Evolutionary conservation across 1,140 invertebrate genomes (phyloP).

Genomic region (Papilio polytes): DNA sequence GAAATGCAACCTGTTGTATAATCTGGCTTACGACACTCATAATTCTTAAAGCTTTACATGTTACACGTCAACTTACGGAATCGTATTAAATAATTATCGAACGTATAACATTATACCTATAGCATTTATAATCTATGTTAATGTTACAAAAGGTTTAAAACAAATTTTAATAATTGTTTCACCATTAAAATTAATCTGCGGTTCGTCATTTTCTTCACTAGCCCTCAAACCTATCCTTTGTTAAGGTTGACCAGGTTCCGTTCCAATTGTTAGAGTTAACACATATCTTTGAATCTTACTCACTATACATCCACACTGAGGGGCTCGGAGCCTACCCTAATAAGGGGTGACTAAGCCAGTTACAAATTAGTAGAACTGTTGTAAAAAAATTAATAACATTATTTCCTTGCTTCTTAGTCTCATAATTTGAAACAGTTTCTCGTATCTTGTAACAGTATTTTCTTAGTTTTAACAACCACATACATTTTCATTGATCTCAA

Average conservation of each 20-base stretch:
- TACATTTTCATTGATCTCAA: slow-evolving; percentile 23
- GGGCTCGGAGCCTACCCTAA: too few species aligned
- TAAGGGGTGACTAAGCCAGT: too few species aligned
- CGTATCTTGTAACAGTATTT: not conserved
- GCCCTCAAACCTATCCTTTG: too few species aligned
- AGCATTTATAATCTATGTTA: not conserved
- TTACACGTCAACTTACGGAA: not conserved
- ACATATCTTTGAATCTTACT: too few species aligned
- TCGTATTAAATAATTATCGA: slow-evolving; percentile 4
- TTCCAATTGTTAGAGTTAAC: too few species aligned
- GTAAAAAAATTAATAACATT: not conserved
- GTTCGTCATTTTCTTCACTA: too few species aligned
- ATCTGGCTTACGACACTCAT: slow-evolving; percentile 18
- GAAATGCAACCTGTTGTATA: slow-evolving; percentile 25
- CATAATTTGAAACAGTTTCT: not conserved
- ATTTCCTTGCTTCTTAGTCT: not conserved
- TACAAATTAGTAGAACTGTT: too few species aligned
- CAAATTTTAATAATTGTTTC: too few species aligned
- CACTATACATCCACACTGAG: too few species aligned
- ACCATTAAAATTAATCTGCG: too few species aligned
- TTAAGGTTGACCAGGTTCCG: too few species aligned
- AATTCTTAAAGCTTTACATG: not conserved
- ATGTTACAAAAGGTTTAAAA: not conserved
- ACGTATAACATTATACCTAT: not conserved
- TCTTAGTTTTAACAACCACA: slow-evolving; percentile 2